phyloP scores from a whole-genome alignment of 2,113 vertebrate species.

The Alethe castanea region DNA sequence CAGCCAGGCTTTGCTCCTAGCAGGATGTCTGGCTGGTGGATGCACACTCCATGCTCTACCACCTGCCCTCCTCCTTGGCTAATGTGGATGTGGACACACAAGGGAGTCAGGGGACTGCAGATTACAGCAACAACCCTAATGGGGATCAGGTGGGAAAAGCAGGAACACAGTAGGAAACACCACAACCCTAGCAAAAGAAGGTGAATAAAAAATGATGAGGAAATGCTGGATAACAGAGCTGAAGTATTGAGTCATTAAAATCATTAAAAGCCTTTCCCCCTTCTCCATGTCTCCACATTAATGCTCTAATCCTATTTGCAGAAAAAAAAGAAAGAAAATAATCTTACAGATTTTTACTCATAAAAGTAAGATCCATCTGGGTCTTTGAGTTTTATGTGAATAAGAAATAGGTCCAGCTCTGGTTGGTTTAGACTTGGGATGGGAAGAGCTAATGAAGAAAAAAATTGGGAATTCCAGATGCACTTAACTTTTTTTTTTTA shows the following conservation, averaged over 20 bases:
- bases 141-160: background rate
- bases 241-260: background rate
- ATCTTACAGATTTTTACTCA: background rate
- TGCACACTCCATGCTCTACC: background rate
- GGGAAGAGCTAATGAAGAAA: background rate
- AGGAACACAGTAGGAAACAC: background rate
- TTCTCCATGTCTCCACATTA: background rate
- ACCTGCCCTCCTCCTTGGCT: background rate
- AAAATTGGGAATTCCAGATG: background rate
- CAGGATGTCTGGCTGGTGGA: background rate
- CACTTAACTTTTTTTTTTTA: background rate
- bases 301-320: background rate
- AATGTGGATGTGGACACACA: background rate
- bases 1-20: background rate
- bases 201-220: background rate
- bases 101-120: background rate
- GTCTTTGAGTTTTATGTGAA: background rate
- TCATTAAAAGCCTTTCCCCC: background rate
- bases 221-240: background rate
- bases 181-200: background rate
- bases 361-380: background rate
- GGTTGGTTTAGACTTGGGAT: background rate
- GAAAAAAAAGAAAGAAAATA: background rate
- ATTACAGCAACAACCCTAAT: accelerated
- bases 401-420: background rate